phyloP scores from a whole-genome alignment of 2,113 vertebrate species.

The Chelonoidis abingdonii region DNA sequence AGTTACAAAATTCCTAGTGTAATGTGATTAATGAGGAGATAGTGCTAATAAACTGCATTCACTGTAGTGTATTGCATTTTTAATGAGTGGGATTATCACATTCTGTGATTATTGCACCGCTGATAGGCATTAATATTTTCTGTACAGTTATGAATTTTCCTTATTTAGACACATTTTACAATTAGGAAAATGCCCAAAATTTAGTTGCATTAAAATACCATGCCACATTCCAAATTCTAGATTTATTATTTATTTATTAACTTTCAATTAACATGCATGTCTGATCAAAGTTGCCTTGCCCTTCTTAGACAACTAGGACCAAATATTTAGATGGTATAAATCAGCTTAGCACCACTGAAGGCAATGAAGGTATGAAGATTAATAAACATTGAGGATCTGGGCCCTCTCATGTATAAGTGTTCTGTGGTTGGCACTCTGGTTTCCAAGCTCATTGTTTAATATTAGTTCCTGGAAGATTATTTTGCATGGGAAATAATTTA shows the following conservation, averaged over 20 bases:
- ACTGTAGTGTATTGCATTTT: slow-evolving; percentile 35
- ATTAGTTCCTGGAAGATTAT: neutral
- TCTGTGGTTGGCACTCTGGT: neutral
- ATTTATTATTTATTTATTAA: neutral
- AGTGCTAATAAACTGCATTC: slow-evolving; percentile 41
- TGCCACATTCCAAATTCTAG: neutral
- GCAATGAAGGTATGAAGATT: neutral
- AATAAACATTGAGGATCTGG: accelerated
- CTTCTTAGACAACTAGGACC: neutral
- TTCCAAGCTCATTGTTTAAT: neutral
- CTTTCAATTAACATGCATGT: neutral
- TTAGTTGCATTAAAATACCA: neutral
- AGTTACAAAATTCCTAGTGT: slow-evolving; percentile 26
- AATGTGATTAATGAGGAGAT: slow-evolving; percentile 25
- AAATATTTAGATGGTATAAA: neutral
- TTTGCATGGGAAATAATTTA: slow-evolving; percentile 3
- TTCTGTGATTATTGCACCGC: slow-evolving; percentile 47
- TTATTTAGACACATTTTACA: slow-evolving; percentile 52
- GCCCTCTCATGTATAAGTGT: neutral
- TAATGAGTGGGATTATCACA: slow-evolving; percentile 48
- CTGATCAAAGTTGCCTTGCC: neutral
- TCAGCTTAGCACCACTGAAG: neutral
- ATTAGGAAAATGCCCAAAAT: slow-evolving; percentile 4
- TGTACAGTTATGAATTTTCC: slow-evolving; percentile 35
- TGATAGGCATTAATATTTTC: slow-evolving; percentile 45